A percentile compares a stretch with the other conserved stretches of the same genome.
phyloP scores from a whole-genome alignment of 2,113 vertebrate species.

The Ia io region DNA sequence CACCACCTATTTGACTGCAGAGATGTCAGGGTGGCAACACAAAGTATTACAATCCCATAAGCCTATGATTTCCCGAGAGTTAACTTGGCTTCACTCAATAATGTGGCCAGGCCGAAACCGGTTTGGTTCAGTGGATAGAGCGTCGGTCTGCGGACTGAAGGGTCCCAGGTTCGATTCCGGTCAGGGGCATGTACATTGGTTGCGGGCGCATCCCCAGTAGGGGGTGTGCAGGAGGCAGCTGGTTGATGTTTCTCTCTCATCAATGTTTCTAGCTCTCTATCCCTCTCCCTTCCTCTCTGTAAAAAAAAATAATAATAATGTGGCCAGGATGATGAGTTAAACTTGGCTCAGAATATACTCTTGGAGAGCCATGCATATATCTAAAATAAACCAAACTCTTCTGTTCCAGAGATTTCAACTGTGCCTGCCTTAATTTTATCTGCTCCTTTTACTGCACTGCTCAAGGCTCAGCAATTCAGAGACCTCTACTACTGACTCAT shows the following conservation, averaged over 20 bases:
- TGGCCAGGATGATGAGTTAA: background rate
- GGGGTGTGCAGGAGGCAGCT: too few species aligned
- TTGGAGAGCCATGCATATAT: background rate
- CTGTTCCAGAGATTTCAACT: background rate
- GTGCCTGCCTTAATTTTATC: background rate
- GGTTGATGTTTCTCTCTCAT: too few species aligned
- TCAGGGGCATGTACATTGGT: too few species aligned
- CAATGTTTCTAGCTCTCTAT: too few species aligned
- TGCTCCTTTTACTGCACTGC: background rate
- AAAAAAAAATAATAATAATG: too few species aligned
- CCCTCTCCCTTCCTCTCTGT: too few species aligned
- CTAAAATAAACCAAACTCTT: background rate
- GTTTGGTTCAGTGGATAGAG: too few species aligned
- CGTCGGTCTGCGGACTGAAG: too few species aligned
- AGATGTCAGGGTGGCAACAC: background rate
- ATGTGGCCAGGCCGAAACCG: background rate
- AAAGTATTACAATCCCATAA: background rate
- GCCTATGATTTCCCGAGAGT: background rate
- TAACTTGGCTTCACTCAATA: background rate
- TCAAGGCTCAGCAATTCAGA: background rate
- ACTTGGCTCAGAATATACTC: background rate
- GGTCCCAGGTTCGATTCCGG: too few species aligned
- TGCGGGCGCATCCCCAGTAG: too few species aligned
- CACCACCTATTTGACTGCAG: background rate
- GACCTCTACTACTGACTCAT: background rate